Evolutionary conservation across 2,888 invertebrate genomes (phyloP).

Genomic region (Galeruca laticollis): DNA sequence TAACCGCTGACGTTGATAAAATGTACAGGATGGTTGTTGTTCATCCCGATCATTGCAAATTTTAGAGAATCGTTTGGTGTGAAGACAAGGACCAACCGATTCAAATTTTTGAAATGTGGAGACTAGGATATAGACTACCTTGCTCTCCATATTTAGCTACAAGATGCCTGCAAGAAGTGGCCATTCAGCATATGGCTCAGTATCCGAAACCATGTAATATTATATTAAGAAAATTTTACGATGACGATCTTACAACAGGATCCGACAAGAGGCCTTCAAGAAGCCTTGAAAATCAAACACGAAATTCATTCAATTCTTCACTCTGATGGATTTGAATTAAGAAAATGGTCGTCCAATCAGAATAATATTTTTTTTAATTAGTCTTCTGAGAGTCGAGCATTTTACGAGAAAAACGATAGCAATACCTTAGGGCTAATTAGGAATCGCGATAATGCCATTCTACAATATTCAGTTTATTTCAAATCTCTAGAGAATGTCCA

Average conservation of each 20-base stretch:
- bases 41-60: neutral
- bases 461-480: neutral
- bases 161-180: conserved; percentile 13
- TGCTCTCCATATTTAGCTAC: conserved; percentile 21
- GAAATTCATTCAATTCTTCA: conserved; percentile 6
- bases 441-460: conserved; percentile 5
- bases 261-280: neutral
- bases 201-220: neutral
- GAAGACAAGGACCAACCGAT: neutral
- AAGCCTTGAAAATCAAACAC: neutral
- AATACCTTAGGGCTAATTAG: conserved; percentile 11
- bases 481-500: too few relatives aligned
- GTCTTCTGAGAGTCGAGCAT: neutral
- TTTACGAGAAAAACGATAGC: conserved; percentile 4
- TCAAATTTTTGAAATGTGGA: conserved; percentile 10
- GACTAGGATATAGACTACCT: conserved; percentile 15
- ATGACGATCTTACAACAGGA: neutral
- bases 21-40: conserved; percentile 25
- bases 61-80: neutral
- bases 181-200: too few relatives aligned
- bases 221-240: neutral
- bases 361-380: too few relatives aligned
- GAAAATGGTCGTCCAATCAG: neutral
- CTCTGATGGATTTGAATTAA: neutral
- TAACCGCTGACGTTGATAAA: conserved; percentile 23